Percentiles rank a stretch among this genome's conserved stretches.
Evolutionary conservation across 2,888 invertebrate species (phyloP).

Genomic region (Calliopum simillimum): DNA sequence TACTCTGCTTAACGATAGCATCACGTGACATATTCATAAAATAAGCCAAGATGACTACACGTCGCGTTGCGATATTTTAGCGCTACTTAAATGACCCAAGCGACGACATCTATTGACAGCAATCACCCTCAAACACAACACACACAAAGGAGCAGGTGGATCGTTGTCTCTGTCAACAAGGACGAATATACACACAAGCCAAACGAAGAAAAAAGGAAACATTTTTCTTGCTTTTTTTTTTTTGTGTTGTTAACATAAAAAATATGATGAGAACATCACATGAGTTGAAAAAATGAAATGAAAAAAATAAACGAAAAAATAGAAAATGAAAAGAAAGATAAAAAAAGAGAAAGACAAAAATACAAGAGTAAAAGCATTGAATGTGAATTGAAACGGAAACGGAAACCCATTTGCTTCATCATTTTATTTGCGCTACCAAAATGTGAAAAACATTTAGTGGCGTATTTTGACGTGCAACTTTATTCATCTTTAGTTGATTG

Average conservation of each 20-base stretch:
- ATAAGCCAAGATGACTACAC: slow-evolving; percentile 55
- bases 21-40: slow-evolving; percentile 45
- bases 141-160: slow-evolving; percentile 8
- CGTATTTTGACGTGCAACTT: neutral
- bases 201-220: neutral
- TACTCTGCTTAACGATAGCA: slow-evolving; percentile 35
- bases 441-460: slow-evolving; percentile 16
- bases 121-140: slow-evolving; percentile 7
- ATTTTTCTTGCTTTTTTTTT: neutral
- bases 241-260: neutral
- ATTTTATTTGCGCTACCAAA: slow-evolving; percentile 39
- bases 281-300: neutral
- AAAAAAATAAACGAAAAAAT: neutral
- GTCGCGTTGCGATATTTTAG: slow-evolving; percentile 59
- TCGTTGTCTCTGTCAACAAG: neutral
- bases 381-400: slow-evolving; percentile 31
- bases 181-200: neutral
- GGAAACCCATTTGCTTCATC: slow-evolving; percentile 45
- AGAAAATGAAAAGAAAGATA: neutral
- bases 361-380: slow-evolving; percentile 16
- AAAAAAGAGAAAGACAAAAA: slow-evolving; percentile 26
- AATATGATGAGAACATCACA: neutral
- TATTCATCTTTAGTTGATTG: too few species aligned
- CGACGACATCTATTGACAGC: slow-evolving; percentile 19
- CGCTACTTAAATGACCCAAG: slow-evolving; percentile 26